Base-by-base conservation (phyloP, 1,140 invertebrate species). In the Drosophila paulistorum region DNA sequence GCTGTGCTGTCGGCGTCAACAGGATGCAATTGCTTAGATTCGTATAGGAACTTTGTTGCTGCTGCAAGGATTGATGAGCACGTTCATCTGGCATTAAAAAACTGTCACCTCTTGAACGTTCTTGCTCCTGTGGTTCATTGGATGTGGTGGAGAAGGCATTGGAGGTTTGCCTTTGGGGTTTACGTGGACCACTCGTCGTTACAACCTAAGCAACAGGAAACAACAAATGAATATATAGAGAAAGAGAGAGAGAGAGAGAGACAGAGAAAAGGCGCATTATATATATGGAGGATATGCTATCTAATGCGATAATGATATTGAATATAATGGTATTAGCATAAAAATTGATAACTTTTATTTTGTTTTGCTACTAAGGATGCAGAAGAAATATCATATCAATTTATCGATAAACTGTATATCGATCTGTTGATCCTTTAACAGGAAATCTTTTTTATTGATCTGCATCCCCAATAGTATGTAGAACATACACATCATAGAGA, bases 111-210 rank as follows among this genome's bases (percentile, higher is more conserved):
- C 55, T 61, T 17, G 20, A 41, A 7, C 51, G 37, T 55, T 70
- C 64, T 23, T 65, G 80, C 57, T 82, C 90, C 55, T 79, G 75
- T 92, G 59, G 68, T 7, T 92, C 90, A 26, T 78, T 79, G 9
- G 91, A 71, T 84, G 74, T 76, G 1, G 77, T 91, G 37, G 87
- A 84, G 74, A 92, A 92, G 58, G 90, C 91, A 79, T 92, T 92
- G 6, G 91, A 92, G 35, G 90, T 86, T 67, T 92, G 91, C 33
- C 95, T 93, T 87, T 95, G 95, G 7, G 95, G 95, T 91, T 96
- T 96, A 59, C 94, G 93, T 68, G 95, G 95, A 54, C 95, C 95
- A 91, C 95, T 93, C 67, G 94, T 94, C 62, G 95, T 95, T 95
- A 96, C 94, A 94, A 96, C 96, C 96, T 96, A 71, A 59, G 33